Percentiles rank a stretch among this genome's conserved stretches.
Evolutionary conservation across 2,888 invertebrate genomes (phyloP).

Genomic region (Polyploca ridens): DNA sequence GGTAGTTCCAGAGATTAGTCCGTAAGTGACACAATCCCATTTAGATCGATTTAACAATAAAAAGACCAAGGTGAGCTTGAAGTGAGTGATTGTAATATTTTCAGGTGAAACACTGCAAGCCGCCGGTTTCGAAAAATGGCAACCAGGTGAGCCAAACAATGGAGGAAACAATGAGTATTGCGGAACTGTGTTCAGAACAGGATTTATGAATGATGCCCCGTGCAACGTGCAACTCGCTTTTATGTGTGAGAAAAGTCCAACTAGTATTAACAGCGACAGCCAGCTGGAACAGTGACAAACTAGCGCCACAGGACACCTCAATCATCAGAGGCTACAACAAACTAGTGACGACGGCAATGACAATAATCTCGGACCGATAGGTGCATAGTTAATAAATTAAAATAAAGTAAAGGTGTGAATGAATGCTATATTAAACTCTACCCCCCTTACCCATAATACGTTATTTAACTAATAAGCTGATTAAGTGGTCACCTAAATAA

Average conservation of each 20-base stretch:
- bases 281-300: too few species aligned
- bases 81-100: neutral
- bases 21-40: neutral
- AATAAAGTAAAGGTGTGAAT: too few species aligned
- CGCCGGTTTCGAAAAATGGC: neutral
- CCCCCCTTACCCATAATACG: too few species aligned
- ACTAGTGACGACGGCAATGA: too few species aligned
- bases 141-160: neutral
- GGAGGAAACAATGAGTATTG: neutral
- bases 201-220: neutral
- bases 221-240: neutral
- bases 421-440: too few species aligned
- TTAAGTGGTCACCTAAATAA: too few species aligned
- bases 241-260: neutral
- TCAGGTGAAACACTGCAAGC: neutral
- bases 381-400: too few species aligned
- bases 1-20: too few species aligned
- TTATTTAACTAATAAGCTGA: too few species aligned
- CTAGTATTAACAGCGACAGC: neutral
- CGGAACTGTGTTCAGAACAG: neutral
- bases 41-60: neutral
- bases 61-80: neutral
- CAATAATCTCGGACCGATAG: too few species aligned
- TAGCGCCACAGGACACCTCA: too few species aligned
- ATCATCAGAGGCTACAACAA: too few species aligned